phyloP scores from a whole-genome alignment of 2,797 vertebrate species.

The Anguilla anguilla region DNA sequence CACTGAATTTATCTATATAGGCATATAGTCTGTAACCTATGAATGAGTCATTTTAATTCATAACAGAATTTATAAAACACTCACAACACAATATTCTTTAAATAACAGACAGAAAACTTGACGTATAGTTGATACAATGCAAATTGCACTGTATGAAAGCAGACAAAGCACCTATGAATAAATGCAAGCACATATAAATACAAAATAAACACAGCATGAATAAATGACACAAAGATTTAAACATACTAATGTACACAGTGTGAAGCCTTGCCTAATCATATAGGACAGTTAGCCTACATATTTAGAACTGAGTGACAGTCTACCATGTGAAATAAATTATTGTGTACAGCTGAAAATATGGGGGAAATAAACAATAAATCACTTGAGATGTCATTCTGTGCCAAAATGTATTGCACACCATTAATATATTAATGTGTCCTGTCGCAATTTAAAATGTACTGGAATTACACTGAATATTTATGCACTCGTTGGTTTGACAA shows the following conservation, averaged over 20 bases:
- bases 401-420: neutral
- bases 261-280: neutral
- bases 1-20: neutral
- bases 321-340: neutral
- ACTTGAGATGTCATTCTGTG: neutral
- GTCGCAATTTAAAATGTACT: neutral
- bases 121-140: neutral
- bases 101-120: neutral
- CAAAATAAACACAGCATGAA: neutral
- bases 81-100: neutral
- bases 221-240: neutral
- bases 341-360: neutral
- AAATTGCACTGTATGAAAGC: neutral
- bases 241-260: neutral
- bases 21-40: neutral
- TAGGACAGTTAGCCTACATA: neutral
- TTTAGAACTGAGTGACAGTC: neutral
- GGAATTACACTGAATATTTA: conserved; percentile 8
- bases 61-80: neutral
- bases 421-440: neutral
- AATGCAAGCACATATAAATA: neutral
- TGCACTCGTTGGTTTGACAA: neutral
- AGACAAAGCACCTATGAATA: neutral
- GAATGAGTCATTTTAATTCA: neutral
- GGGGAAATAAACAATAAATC: neutral